Percentiles rank a stretch among this genome's conserved stretches.
These are phyloP conservation scores for Melanotaenia maccullochi DNA, from an alignment of 2,797 vertebrate species.

Conservation along the genomic window DNA sequence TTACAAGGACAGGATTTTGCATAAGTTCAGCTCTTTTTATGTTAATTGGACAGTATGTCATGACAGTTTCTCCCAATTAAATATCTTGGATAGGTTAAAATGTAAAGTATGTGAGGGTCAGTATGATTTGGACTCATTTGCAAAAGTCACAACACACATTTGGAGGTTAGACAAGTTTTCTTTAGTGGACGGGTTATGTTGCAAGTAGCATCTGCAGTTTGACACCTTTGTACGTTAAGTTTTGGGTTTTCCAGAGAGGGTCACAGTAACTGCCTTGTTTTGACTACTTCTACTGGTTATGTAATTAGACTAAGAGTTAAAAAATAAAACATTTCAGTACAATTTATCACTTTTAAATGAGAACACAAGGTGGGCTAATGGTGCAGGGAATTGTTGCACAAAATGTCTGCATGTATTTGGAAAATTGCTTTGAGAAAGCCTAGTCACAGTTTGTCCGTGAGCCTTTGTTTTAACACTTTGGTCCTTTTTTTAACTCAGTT, in stretches of 20 bases:
- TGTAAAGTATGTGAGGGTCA: slow-evolving; percentile 11
- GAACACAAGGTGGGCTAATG: slow-evolving; percentile 26
- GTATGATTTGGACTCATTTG: slow-evolving; percentile 11
- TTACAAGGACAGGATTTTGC: neutral
- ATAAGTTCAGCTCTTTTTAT: neutral
- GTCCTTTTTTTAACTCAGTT: neutral
- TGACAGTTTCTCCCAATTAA: slow-evolving; percentile 37
- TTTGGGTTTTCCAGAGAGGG: slow-evolving; percentile 17
- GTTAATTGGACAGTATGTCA: slow-evolving; percentile 18
- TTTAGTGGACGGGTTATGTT: slow-evolving; percentile 16
- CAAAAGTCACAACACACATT: slow-evolving; percentile 16
- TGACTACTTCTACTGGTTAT: neutral
- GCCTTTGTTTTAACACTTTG: slow-evolving; percentile 6
- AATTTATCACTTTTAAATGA: slow-evolving; percentile 22
- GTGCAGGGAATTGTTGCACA: neutral
- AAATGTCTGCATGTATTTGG: neutral
- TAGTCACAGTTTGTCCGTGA: neutral
- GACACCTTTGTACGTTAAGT: slow-evolving; percentile 21
- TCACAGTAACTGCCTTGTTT: slow-evolving; percentile 22
- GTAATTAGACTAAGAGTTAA: neutral
- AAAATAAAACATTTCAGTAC: slow-evolving; percentile 30
- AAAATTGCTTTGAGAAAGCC: neutral
- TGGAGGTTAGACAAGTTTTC: slow-evolving; percentile 21
- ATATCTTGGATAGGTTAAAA: slow-evolving; percentile 32
- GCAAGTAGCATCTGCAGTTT: slow-evolving; percentile 44